Percentiles rank a stretch among this genome's conserved stretches.
Evolutionary conservation across 2,888 invertebrate genomes (phyloP).

Genomic region (Cantharis flavilabris): DNA sequence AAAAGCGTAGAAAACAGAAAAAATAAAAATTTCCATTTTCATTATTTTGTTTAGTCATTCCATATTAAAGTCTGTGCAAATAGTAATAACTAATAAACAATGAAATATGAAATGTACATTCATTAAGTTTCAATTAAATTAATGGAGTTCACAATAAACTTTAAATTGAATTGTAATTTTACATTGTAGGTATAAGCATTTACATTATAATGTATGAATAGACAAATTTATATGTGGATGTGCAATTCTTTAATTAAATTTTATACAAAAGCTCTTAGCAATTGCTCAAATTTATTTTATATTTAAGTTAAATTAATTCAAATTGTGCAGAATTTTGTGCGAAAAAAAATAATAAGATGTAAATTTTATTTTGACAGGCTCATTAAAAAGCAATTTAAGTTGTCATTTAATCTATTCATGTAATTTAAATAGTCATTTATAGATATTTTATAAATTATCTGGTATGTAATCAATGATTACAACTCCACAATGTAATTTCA

Average conservation of each 20-base stretch:
- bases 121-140: not conserved
- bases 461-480: slow-evolving; percentile 1
- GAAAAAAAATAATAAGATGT: not conserved
- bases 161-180: not conserved
- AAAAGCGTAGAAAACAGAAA: not conserved
- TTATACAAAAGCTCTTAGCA: not conserved
- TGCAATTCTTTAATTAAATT: not conserved
- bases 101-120: not conserved
- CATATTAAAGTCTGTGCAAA: not conserved
- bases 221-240: not conserved
- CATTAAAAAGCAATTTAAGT: not conserved
- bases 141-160: not conserved
- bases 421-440: slow-evolving; percentile 1
- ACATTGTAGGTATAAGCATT: not conserved
- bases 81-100: not conserved
- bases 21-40: not conserved
- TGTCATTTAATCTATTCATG: not conserved
- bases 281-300: not conserved
- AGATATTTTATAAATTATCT: slow-evolving; percentile 2
- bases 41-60: not conserved
- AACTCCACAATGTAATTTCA: not conserved
- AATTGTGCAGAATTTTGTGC: not conserved
- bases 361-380: not conserved
- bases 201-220: not conserved
- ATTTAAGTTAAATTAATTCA: not conserved